These are phyloP conservation scores for Ascaphus truei DNA, from an alignment of 2,113 vertebrate species.

Conservation along the genomic window DNA sequence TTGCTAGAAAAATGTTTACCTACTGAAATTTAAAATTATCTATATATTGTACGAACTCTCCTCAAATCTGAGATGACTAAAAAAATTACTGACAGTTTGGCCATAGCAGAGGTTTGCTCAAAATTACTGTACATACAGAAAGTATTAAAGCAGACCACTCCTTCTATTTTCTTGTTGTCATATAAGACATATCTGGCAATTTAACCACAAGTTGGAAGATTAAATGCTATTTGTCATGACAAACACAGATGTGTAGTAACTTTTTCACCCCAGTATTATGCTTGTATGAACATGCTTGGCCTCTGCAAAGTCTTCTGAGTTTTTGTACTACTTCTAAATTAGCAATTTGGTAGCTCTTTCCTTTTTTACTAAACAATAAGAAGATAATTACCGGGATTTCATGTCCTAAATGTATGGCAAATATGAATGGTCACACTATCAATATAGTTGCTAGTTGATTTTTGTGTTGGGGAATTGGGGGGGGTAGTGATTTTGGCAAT, in stretches of 20 bases:
- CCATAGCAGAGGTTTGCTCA: conserved; percentile 56
- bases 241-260: conserved; percentile 63
- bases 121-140: conserved; percentile 64
- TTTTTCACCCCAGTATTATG: conserved; percentile 53
- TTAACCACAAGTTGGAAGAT: conserved; percentile 49
- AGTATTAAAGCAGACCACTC: conserved; percentile 50
- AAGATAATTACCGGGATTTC: not conserved
- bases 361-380: not conserved
- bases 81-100: conserved; percentile 20
- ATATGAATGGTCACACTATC: not conserved
- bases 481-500: too few relatives aligned
- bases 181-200: conserved; percentile 59
- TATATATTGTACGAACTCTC: conserved; percentile 45
- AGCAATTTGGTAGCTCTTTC: not conserved
- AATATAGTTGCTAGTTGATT: not conserved
- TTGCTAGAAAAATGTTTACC: conserved; percentile 53
- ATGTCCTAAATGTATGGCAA: too few relatives aligned
- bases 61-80: conserved; percentile 25
- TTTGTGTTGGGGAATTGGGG: too few relatives aligned
- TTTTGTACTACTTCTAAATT: not conserved
- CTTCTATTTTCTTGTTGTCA: conserved; percentile 58
- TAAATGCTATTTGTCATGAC: conserved; percentile 63
- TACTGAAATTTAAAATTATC: conserved; percentile 49
- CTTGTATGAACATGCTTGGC: conserved; percentile 70
- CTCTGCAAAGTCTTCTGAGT: conserved; percentile 36